Base-by-base conservation (phyloP, 2,797 vertebrate genomes). In the Gastrophryne carolinensis region DNA sequence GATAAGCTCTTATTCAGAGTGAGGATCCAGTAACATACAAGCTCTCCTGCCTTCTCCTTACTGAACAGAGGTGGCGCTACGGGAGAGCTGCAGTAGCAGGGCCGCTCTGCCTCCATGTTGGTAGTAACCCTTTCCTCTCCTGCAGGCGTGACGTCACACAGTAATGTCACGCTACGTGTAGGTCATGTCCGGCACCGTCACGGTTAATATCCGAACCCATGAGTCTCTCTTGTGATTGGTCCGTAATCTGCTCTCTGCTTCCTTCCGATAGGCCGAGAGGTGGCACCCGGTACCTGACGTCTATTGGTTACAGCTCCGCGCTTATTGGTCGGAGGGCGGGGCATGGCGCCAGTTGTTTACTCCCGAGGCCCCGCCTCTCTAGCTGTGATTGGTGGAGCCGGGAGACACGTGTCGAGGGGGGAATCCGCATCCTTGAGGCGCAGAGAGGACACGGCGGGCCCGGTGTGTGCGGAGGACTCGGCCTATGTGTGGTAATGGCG, bases 291-390 rank as follows among this genome's bases (percentile, higher is more conserved):
- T 8, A 0, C 5, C 5, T 12, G 6, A 3, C 29, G 21, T n/a
- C 17, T 1, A 67, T 39, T 67, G 32, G 30, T 3, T 7, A 11
- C 3, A 24, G 1, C 3, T n/a, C 4, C 1, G 4, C 32, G 35
- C 1, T n/a, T 21, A 67, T 54, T 54, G 65, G 50, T 17, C 13
- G 10, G 3, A 50, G 27, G 65, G 21, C 41, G 11, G 13, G 57
- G 26, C 27, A 65, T 73, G 62, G 52, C 52, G 29, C 24, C 8
- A 19, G 13, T 66, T 73, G 72, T 73, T 65, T 73, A 56, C 57
- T 13, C 13, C 12, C 1, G 15, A 17, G 2, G 11, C 44, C 41
- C 21, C 70, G 47, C 58, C 58, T n/a, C 23, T 6, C 1, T n/a
- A 2, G 5, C n/a, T 57, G 26, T 57, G 50, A 73, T 73, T 73